Evolutionary conservation across 2,113 vertebrate species (phyloP), one percentile per base, ranked within the genome.

Genomic region (Ameiurus melas): DNA sequence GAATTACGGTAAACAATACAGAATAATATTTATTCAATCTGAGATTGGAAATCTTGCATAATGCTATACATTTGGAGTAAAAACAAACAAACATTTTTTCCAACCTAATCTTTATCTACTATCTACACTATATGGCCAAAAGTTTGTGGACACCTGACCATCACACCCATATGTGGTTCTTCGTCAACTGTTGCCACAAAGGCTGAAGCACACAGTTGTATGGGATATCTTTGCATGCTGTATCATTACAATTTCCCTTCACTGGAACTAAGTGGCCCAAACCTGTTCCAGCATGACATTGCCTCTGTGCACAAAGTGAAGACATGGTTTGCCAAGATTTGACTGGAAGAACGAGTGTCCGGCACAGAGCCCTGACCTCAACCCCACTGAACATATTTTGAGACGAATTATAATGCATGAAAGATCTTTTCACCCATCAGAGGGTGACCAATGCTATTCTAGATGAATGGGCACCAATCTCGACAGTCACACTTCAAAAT

Each of bases 1-100:
- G n/a, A n/a, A n/a, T n/a, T n/a, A n/a, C n/a, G n/a, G n/a, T 64
- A 66, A 86, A 64, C 71, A 62, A 30, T 57, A 27, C 25, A 78
- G 36, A 13, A 30, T 53, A 60, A 75, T 58, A 78, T 36, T 30
- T 86, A 9, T 51, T 19, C 25, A 77, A 19, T 47, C n/a, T 33
- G 16, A 47, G 55, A 53, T 60, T 36, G 2, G 16, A 57, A 62
- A 22, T 78, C 47, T 3, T 86, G 71, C 9, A 47, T 77, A 60
- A 60, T 30, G 58, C 27, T 60, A 43, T n/a, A n/a, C 6, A 86
- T 62, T 75, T 68, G 3, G 16, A 66, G 22, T 47, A 12, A 30
- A 84, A 73, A 47, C 43, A 47, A 47, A 7, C 6, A 47, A 7
- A 47, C 30, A 43, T 5, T 27, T 47, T 77, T 7, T 16, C 5